phyloP scores from a whole-genome alignment of 2,888 invertebrate species.

The Leptinotarsa peninsularis region DNA sequence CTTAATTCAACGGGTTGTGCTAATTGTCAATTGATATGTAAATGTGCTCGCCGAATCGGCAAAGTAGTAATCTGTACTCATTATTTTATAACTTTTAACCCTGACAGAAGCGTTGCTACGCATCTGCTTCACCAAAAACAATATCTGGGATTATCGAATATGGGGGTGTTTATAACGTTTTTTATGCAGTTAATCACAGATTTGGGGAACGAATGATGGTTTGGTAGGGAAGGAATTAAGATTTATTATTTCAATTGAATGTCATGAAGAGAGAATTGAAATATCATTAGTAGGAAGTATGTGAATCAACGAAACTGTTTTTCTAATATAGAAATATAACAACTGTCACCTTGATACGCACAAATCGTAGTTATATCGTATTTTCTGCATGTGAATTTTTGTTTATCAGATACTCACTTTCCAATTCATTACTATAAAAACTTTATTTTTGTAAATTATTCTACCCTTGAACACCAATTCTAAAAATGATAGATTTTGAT shows the following conservation, averaged over 20 bases:
- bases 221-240: slow-evolving; percentile 29
- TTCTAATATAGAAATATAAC: slow-evolving; percentile 14
- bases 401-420: background rate
- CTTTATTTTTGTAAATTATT: background rate
- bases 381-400: too few relatives aligned
- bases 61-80: slow-evolving; percentile 66
- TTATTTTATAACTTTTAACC: slow-evolving; percentile 66
- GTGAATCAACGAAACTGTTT: slow-evolving; percentile 2
- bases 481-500: too few relatives aligned
- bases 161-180: slow-evolving; percentile 51
- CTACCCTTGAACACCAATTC: too few relatives aligned
- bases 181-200: slow-evolving; percentile 46
- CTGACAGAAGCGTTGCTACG: slow-evolving; percentile 57
- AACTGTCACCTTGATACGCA: too few relatives aligned
- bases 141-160: slow-evolving; percentile 56
- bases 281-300: background rate
- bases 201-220: slow-evolving; percentile 34
- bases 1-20: slow-evolving; percentile 59
- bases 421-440: slow-evolving; percentile 2
- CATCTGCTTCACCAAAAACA: slow-evolving; percentile 59
- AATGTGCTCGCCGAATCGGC: slow-evolving; percentile 64
- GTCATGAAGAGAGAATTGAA: background rate
- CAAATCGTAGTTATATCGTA: too few relatives aligned
- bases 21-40: slow-evolving; percentile 68
- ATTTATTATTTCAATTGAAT: slow-evolving; percentile 36